Evolutionary conservation across 2,888 invertebrate genomes (phyloP), one percentile per base, ranked within the genome.

Genomic region (Drosophila anomelani): DNA sequence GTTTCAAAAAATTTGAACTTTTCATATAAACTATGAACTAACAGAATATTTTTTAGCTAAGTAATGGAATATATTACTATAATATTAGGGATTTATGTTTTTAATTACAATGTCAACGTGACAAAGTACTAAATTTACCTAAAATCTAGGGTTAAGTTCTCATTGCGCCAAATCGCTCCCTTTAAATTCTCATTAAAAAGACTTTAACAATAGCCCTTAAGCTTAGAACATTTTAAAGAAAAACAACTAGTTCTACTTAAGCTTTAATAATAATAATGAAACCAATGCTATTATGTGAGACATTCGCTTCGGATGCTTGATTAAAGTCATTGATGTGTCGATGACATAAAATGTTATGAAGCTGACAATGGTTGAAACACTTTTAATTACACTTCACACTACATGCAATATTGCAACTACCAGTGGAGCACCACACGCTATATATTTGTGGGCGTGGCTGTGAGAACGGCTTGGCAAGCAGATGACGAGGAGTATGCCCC

Each of bases 331-430:
- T 38, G 15, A 4, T n/a, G n/a, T 49, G 36, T 29, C 36, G 39
- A 68, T 66, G 68, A 68, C 54, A 58, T 72, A 64, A 43, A 59
- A 63, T 51, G 53, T 23, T 68, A 46, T 70, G 7, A 32, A 32
- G 68, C 46, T 53, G 63, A 20, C 54, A 13, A 32, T 26, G 53
- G 36, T 53, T 53, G 77, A 80, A 86, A 77, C 67, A 72, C 60
- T 73, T 70, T 56, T 56, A 81, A 83, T 81, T 80, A 71, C 69
- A 41, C 75, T 54, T 2, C 76, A 71, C 68, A 51, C 71, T 49
- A 61, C 74, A 79, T 58, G 85, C 75, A 53, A 73, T 63, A 54
- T 60, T 34, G 64, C 73, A 47, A 47, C 39, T 59, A 38, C 8
- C n/a, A 39, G 34, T 17, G 12, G 41, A 34, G 13, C 49, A 56